Evolutionary conservation across 37 sponge, comb jelly and placozoan species (phyloP), one percentile per base, ranked within the genome.

Genomic region (Haliclona indistincta): DNA sequence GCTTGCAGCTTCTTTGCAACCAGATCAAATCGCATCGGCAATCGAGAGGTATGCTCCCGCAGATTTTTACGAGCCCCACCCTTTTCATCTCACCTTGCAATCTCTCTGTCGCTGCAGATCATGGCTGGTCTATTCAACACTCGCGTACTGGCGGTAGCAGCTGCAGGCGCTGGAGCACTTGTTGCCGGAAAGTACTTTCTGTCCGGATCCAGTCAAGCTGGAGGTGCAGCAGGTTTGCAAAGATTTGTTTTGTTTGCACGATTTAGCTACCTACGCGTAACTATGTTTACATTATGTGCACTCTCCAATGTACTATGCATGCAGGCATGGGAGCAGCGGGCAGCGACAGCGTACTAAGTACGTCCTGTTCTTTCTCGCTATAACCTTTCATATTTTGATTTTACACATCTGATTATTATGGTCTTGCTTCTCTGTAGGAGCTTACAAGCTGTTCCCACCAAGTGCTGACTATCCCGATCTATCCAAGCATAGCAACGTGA

Each of bases 361-460:
- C n/a, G n/a, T n/a, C n/a, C n/a, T n/a, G n/a, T n/a, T n/a, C n/a
- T n/a, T n/a, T n/a, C n/a, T n/a, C n/a, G n/a, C n/a, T n/a, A n/a
- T n/a, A n/a, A n/a, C n/a, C n/a, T n/a, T n/a, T n/a, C n/a, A n/a
- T n/a, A n/a, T n/a, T n/a, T n/a, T n/a, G n/a, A n/a, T n/a, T n/a
- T n/a, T n/a, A n/a, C n/a, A n/a, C n/a, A n/a, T n/a, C 30, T 58
- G 60, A 30, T 26, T 58, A 32, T 58, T n/a, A n/a, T n/a, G n/a
- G n/a, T n/a, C n/a, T n/a, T n/a, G 36, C 37, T 32, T 65, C 22
- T 30, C 44, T 68, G 25, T 43, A 68, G 69, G 69, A 3, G 69
- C 69, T 25, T 68, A 68, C 44, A 68, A 68, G 11, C 44, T 68
- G 4, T 68, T 68, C 7, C 69, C 69, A 4, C 23, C 69, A 2